Evolutionary conservation across 1,140 invertebrate species (phyloP).

Genomic region (Drosophila simulans): DNA sequence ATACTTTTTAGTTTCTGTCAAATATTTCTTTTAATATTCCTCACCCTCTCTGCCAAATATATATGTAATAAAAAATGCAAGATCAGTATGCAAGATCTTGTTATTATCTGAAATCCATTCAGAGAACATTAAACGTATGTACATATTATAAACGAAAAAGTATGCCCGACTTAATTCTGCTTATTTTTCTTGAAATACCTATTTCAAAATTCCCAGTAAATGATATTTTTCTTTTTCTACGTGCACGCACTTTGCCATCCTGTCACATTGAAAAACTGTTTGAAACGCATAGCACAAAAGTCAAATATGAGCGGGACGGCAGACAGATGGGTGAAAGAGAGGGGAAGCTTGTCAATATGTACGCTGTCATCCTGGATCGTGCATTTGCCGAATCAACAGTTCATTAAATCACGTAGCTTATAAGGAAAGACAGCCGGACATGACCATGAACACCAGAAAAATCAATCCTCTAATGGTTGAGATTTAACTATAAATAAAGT

Average conservation of each 20-base stretch:
- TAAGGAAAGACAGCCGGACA: slow-evolving; percentile 7
- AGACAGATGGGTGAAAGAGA: slow-evolving; percentile 2
- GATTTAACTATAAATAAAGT: neutral
- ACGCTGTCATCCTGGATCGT: slow-evolving; percentile 35
- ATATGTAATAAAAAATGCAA: too few species aligned
- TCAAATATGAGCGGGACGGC: slow-evolving; percentile 63
- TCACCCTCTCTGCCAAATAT: too few species aligned
- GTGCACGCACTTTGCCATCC: neutral
- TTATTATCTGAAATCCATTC: too few species aligned
- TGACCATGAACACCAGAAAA: neutral
- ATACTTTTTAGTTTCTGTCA: neutral
- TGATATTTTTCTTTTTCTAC: neutral
- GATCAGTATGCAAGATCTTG: too few species aligned
- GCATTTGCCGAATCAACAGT: slow-evolving; percentile 69
- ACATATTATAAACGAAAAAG: too few species aligned
- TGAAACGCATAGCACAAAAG: slow-evolving; percentile 67
- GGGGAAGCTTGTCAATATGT: slow-evolving; percentile 60
- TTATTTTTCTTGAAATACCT: neutral
- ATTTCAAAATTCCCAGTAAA: neutral
- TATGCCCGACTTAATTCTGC: too few species aligned
- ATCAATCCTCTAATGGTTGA: neutral
- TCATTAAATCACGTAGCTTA: slow-evolving; percentile 63
- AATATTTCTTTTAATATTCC: neutral
- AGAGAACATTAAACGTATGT: too few species aligned
- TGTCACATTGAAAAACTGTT: slow-evolving; percentile 59